Conservation (phyloP, 2,888 invertebrate genomes). For the Rotaria magnacalcarata region DNA sequence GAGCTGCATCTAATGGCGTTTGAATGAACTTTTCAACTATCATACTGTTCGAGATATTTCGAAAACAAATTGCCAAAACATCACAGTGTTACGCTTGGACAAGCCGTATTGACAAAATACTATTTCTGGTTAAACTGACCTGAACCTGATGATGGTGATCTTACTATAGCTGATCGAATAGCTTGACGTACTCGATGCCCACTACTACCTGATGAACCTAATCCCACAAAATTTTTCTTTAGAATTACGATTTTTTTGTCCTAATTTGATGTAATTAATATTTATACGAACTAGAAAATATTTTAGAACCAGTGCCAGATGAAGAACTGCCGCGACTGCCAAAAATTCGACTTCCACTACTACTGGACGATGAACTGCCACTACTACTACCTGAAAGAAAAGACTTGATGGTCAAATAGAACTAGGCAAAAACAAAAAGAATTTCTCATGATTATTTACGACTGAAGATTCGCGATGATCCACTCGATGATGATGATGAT, state of each 20-base stretch:
- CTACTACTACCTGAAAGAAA: background rate
- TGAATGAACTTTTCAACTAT: no score
- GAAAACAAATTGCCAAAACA: no score
- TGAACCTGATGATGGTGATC: background rate
- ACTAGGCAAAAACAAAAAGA: background rate
- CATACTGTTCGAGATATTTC: no score
- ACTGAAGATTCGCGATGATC: background rate
- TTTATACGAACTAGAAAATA: background rate
- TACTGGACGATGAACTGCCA: background rate
- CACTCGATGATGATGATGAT: background rate
- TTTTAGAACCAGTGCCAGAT: background rate
- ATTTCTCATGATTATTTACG: background rate
- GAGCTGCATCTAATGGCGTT: no score
- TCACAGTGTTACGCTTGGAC: no score
- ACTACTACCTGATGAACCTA: background rate
- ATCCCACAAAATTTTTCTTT: background rate
- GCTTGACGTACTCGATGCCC: background rate
- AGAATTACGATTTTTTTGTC: no score
- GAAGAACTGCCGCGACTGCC: background rate
- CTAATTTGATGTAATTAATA: background rate
- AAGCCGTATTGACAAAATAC: no score
- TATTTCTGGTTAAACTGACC: background rate
- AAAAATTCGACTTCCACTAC: no score
- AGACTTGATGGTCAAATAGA: background rate
- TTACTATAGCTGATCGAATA: background rate